These are phyloP conservation scores for Mesorhabditis sp. DNA, from an alignment of 2,888 invertebrate species.

Conservation along the genomic window DNA sequence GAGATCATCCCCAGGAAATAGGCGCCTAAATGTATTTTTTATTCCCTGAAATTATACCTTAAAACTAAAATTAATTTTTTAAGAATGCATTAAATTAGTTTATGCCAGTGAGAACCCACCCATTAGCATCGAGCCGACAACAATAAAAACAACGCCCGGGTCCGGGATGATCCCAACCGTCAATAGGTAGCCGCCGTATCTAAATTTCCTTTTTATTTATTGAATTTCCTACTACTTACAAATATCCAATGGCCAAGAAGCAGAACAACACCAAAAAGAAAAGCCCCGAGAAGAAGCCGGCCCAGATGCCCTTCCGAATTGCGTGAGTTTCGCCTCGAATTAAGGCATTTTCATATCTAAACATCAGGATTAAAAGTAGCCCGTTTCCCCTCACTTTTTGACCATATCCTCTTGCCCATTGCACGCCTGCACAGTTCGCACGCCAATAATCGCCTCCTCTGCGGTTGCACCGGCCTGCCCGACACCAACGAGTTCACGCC, in stretches of 20 bases:
- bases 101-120: conserved; percentile 14
- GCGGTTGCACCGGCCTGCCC: conserved; percentile 45
- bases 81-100: not conserved
- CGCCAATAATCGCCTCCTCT: conserved; percentile 44
- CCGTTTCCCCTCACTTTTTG: conserved; percentile 14
- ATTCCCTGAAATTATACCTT: not conserved
- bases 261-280: conserved; percentile 39
- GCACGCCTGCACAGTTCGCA: conserved; percentile 46
- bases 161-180: conserved; percentile 30
- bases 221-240: conserved; percentile 17
- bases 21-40: conserved; percentile 15
- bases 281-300: conserved; percentile 42
- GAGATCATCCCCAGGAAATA: conserved; percentile 48
- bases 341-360: conserved; percentile 28
- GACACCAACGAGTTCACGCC: conserved; percentile 32
- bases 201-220: conserved; percentile 7
- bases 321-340: conserved; percentile 31
- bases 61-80: not conserved
- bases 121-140: conserved; percentile 33
- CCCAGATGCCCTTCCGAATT: conserved; percentile 38
- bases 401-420: conserved; percentile 48
- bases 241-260: conserved; percentile 36
- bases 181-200: conserved; percentile 36
- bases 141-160: conserved; percentile 48
- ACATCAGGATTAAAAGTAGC: not conserved